These are phyloP conservation scores for Sussaba pulchella DNA, from an alignment of 2,888 invertebrate species.

Conservation along the genomic window DNA sequence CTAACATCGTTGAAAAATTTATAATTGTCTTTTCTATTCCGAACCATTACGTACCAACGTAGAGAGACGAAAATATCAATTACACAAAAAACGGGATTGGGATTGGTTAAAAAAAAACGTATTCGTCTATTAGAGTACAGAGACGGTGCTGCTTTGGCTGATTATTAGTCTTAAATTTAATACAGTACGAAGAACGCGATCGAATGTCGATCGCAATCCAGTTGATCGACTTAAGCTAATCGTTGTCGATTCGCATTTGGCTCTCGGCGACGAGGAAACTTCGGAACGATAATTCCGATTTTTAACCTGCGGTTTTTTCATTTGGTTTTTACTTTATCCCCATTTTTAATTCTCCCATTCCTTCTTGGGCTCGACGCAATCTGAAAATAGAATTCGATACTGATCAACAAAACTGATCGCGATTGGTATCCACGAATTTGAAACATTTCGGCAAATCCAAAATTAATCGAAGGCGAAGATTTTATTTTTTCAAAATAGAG, in stretches of 20 bases:
- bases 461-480: no score
- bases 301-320: not conserved
- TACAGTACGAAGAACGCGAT: not conserved
- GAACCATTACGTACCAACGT: not conserved
- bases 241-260: not conserved
- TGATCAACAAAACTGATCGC: constrained; percentile 36
- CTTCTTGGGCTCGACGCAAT: not conserved
- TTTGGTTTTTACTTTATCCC: not conserved
- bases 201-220: not conserved
- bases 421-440: not conserved
- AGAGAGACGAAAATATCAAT: not conserved
- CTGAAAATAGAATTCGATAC: constrained; percentile 19
- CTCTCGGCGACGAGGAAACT: not conserved
- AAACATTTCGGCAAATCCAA: no score
- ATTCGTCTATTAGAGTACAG: not conserved
- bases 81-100: not conserved
- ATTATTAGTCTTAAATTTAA: not conserved
- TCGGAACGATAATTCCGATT: not conserved
- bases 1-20: not conserved
- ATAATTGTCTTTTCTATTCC: not conserved
- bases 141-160: not conserved
- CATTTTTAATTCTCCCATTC: not conserved
- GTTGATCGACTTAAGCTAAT: not conserved
- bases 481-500: no score
- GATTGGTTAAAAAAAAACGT: not conserved